Conservation (phyloP, 2,113 vertebrate species). For the Todiramphus saurophagus region DNA sequence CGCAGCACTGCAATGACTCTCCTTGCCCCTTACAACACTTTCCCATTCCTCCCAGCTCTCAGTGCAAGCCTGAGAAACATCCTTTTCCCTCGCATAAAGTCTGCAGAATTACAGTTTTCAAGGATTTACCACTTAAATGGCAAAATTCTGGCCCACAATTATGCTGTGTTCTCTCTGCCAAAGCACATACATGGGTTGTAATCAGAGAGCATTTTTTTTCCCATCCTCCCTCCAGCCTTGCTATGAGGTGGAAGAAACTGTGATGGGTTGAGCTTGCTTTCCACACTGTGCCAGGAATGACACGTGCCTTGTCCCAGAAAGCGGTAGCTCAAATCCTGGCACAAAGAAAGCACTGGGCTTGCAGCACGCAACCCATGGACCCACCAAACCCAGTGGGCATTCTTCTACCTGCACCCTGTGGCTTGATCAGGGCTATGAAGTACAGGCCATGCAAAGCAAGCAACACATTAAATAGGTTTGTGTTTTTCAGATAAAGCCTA, state of each 20-base stretch:
- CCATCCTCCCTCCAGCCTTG: conserved; percentile 42
- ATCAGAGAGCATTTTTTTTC: not conserved
- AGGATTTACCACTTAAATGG: conserved; percentile 38
- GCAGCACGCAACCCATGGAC: not conserved
- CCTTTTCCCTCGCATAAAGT: not conserved
- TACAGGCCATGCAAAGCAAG: not conserved
- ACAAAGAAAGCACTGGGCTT: not conserved
- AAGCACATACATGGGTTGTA: conserved; percentile 31
- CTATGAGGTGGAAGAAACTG: conserved; percentile 15
- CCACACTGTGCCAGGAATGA: not conserved
- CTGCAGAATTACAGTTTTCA: conserved; percentile 31
- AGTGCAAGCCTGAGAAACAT: not conserved
- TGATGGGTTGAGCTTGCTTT: not conserved
- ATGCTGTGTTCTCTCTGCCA: not conserved
- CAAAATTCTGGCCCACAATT: conserved; percentile 49
- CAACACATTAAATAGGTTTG: not conserved
- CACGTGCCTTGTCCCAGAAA: not conserved
- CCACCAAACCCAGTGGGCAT: not conserved
- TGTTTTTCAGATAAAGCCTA: not conserved
- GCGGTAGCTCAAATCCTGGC: not conserved
- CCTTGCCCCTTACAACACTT: no score
- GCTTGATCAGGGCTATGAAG: not conserved
- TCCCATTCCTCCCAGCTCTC: not conserved
- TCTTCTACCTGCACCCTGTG: no score
- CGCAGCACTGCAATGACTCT: not conserved